Evolutionary conservation across 2,113 vertebrate genomes (phyloP), one percentile per base, ranked within the genome.

Genomic region (Chunga burmeisteri): DNA sequence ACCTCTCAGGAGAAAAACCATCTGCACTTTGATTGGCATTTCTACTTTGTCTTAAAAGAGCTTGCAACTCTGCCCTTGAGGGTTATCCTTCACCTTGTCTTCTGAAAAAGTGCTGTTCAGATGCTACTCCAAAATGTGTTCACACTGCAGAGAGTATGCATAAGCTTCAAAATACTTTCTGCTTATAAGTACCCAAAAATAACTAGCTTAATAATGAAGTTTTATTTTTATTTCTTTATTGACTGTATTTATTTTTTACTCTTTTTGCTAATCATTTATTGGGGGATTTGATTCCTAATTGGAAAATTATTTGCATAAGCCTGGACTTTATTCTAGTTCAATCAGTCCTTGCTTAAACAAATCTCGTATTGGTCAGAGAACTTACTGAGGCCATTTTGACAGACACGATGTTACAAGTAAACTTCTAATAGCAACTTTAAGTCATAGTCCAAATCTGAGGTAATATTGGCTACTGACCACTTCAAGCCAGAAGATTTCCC

Each of bases 41-140:
- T 84, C 75, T 93, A 42, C 88, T 90, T 83, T 88, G 86, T 83
- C 83, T 95, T 93, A 83, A 96, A 97, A 94, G 79, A 92, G 50
- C 75, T 93, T 73, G 63, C 82, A 95, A 90, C 92, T 97, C 82
- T 97, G 88, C 90, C 93, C 92, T 96, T 96, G 84, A 95, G 94
- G 95, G 91, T 94, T 97, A 95, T 94, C 79, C 82, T 95, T 96
- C 95, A 95, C 92, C 58, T 95, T 91, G 81, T 61, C 70, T 86
- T 71, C 85, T 61, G 70, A 91, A 87, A 89, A 72, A 75, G 19
- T 40, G 32, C 47, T 83, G 44, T 66, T 95, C 59, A 81, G 59
- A 91, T 81, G 56, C 30, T 90, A 7, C 55, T 90, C 79, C 63
- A 83, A 80, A 91, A 93, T 72, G 4, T 22, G 71, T 81, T 95